Evolutionary conservation across 2,888 invertebrate genomes (phyloP).

Genomic region (Tridacna gigas): DNA sequence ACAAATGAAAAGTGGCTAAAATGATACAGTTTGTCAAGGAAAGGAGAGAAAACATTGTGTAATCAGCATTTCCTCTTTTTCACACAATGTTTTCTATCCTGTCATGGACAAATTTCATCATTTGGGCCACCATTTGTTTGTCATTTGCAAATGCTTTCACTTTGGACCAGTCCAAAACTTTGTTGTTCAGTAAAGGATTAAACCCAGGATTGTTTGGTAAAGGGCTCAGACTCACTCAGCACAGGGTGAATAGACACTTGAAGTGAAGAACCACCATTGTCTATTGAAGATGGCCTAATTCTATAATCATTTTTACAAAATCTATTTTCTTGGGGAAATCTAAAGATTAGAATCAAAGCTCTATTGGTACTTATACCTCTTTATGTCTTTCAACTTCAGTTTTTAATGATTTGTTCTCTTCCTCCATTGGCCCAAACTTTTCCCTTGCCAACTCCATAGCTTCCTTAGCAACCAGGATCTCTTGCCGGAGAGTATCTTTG

Average conservation of each 20-base stretch:
- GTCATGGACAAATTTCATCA: not conserved
- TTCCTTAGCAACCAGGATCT: constrained; percentile 75
- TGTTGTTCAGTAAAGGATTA: too few relatives aligned
- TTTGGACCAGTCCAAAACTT: too few relatives aligned
- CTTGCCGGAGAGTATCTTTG: constrained; percentile 71
- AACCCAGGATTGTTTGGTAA: too few relatives aligned
- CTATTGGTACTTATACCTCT: constrained; percentile 67
- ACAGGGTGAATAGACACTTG: too few relatives aligned
- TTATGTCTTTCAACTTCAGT: constrained; percentile 71
- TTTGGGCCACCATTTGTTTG: not conserved
- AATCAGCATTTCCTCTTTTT: not conserved
- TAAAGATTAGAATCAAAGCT: too few relatives aligned
- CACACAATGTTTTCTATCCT: not conserved
- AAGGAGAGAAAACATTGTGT: not conserved
- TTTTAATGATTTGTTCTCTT: constrained; percentile 70
- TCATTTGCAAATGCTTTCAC: not conserved
- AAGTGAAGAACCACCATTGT: too few relatives aligned
- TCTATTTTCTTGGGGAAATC: too few relatives aligned
- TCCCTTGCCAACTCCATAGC: constrained; percentile 72
- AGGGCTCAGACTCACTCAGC: too few relatives aligned
- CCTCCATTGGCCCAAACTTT: constrained; percentile 74
- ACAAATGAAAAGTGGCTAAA: too few relatives aligned
- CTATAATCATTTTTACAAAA: too few relatives aligned
- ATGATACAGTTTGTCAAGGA: too few relatives aligned
- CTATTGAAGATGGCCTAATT: too few relatives aligned